Percentiles rank a stretch among this genome's conserved stretches.
These are phyloP conservation scores for Noctuana brunneofusca DNA, from an alignment of 2,888 invertebrate species.

Conservation along the genomic window DNA sequence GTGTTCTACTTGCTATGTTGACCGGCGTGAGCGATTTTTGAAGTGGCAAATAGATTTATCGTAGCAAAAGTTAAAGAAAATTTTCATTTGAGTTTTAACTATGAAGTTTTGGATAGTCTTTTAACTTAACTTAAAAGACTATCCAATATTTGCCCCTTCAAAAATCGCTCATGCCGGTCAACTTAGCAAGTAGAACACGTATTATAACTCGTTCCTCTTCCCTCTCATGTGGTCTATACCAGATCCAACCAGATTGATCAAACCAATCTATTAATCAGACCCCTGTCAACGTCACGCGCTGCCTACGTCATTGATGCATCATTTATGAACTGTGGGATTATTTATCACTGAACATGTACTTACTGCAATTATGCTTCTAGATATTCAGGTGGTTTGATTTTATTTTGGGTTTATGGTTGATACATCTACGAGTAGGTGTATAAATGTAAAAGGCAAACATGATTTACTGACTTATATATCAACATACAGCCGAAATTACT, in stretches of 20 bases:
- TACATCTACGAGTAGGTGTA: too few species aligned
- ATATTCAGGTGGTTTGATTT: constrained; percentile 2
- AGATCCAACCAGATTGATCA: constrained; percentile 4
- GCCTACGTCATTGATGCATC: constrained; percentile 1
- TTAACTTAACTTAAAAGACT: too few species aligned
- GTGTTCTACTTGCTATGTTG: not conserved
- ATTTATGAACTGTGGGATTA: constrained; percentile 7
- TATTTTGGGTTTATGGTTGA: not conserved
- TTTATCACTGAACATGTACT: constrained; percentile 2
- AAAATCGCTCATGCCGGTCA: not conserved
- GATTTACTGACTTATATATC: too few species aligned
- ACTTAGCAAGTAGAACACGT: not conserved
- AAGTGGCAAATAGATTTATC: too few species aligned
- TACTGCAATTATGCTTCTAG: not conserved
- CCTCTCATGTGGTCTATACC: not conserved
- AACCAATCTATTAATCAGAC: constrained; percentile 7
- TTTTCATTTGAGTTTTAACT: too few species aligned
- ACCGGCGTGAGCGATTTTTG: not conserved
- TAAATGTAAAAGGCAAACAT: too few species aligned
- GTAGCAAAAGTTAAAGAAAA: too few species aligned
- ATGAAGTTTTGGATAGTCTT: too few species aligned
- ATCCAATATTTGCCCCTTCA: too few species aligned
- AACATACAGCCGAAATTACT: too few species aligned
- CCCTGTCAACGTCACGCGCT: constrained; percentile 1
- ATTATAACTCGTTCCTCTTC: not conserved